Evolutionary conservation across 2,888 invertebrate genomes (phyloP).

Genomic region (Caenorhabditis angaria): DNA sequence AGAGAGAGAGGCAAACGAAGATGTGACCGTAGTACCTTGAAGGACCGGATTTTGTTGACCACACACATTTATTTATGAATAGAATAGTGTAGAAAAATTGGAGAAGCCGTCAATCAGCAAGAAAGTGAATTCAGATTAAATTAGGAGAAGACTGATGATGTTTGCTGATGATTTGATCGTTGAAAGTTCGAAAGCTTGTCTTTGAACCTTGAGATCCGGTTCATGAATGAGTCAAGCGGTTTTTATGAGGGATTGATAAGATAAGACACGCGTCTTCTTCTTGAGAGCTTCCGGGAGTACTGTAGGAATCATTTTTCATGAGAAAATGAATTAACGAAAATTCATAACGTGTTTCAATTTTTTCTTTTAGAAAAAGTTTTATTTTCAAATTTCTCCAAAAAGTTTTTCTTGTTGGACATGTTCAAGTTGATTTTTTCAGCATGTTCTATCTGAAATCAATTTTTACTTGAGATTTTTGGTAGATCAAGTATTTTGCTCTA

Average conservation of each 20-base stretch:
- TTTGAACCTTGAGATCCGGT: background rate
- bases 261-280: no score
- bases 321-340: no score
- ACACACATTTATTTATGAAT: background rate
- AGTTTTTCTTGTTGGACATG: no score
- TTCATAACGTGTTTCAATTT: no score
- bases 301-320: no score
- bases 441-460: no score
- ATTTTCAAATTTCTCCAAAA: no score
- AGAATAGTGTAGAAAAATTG: background rate
- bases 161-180: conserved; percentile 30
- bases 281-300: no score
- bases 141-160: conserved; percentile 1
- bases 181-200: conserved; percentile 32
- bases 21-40: conserved; percentile 22
- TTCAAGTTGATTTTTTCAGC: no score
- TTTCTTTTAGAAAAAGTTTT: no score
- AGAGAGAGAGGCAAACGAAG: conserved; percentile 12
- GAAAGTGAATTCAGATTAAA: conserved; percentile 30
- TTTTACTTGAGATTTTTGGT: no score
- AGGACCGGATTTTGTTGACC: conserved; percentile 7
- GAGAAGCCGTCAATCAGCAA: conserved; percentile 6
- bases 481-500: no score
- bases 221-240: background rate
- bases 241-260: background rate